phyloP scores from a whole-genome alignment of 2,888 invertebrate species.

The Busseola fusca region DNA sequence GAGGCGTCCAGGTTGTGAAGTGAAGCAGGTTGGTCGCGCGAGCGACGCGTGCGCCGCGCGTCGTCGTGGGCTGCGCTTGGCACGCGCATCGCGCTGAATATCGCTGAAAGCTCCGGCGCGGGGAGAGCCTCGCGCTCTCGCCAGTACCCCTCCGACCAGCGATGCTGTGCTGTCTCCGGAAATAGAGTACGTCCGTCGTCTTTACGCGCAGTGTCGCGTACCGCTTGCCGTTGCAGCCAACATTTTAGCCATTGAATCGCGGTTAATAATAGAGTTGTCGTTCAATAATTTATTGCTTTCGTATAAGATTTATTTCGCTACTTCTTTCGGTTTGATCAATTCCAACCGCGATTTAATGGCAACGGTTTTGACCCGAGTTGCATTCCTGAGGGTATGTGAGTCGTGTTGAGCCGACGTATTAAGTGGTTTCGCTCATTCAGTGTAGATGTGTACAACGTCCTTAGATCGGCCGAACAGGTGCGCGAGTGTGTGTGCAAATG shows the following conservation, averaged over 20 bases:
- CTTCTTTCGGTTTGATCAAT: constrained; percentile 31
- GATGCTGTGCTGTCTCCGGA: constrained; percentile 90
- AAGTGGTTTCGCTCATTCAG: constrained; percentile 73
- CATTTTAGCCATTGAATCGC: constrained; percentile 80
- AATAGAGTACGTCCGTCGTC: constrained; percentile 86
- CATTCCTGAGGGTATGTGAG: constrained; percentile 78
- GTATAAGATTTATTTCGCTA: constrained; percentile 43
- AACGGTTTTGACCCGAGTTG: constrained; percentile 75
- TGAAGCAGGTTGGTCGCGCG: constrained; percentile 52
- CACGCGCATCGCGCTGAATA: constrained; percentile 80
- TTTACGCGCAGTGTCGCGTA: constrained; percentile 78
- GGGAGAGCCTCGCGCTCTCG: constrained; percentile 76
- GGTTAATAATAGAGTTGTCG: constrained; percentile 76
- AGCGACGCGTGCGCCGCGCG: constrained; percentile 52
- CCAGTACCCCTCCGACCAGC: constrained; percentile 89
- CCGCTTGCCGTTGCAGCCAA: constrained; percentile 72
- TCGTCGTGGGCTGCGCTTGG: constrained; percentile 75
- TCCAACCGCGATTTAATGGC: constrained; percentile 75
- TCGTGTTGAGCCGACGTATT: constrained; percentile 69
- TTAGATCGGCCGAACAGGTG: constrained; percentile 85
- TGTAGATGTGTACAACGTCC: constrained; percentile 82
- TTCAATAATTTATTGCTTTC: constrained; percentile 62
- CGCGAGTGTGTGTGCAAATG: constrained; percentile 89
- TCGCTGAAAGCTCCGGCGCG: constrained; percentile 79
- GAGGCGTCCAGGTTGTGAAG: constrained; percentile 55